Conservation (phyloP, 2,797 vertebrate species). For the Brotula barbata region DNA sequence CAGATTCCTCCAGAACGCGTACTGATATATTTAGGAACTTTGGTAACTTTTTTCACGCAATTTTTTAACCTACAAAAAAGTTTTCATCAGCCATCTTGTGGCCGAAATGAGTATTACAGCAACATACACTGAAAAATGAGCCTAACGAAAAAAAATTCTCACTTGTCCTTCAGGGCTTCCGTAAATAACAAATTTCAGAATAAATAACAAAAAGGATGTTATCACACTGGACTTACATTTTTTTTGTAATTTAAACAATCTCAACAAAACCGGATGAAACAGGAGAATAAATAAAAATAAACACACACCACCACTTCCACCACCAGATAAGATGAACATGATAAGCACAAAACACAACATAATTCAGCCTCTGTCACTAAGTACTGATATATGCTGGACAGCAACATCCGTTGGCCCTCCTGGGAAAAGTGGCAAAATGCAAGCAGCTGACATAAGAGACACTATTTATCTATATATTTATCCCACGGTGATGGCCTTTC, state of each 20-base stretch:
- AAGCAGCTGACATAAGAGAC: constrained; percentile 8
- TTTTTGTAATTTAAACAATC: neutral
- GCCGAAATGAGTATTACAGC: too few relatives aligned
- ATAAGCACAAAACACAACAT: constrained; percentile 18
- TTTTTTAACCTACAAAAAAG: too few relatives aligned
- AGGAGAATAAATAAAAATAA: neutral
- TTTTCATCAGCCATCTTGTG: too few relatives aligned
- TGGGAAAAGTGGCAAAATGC: constrained; percentile 3
- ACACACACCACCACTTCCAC: neutral
- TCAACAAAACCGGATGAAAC: neutral
- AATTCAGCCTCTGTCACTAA: constrained; percentile 25
- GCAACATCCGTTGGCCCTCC: neutral
- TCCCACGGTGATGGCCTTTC: constrained; percentile 16
- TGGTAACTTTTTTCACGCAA: too few relatives aligned
- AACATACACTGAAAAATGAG: too few relatives aligned
- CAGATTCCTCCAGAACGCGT: too few relatives aligned
- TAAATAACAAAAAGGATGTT: neutral
- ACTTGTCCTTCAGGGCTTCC: too few relatives aligned
- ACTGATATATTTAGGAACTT: too few relatives aligned
- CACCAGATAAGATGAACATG: constrained; percentile 1
- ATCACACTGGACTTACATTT: neutral
- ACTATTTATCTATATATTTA: neutral
- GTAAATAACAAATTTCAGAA: too few relatives aligned
- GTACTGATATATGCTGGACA: neutral
- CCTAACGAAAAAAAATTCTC: too few relatives aligned